phyloP scores from a whole-genome alignment of 2,113 vertebrate species.

The Apodemus speciosus region DNA sequence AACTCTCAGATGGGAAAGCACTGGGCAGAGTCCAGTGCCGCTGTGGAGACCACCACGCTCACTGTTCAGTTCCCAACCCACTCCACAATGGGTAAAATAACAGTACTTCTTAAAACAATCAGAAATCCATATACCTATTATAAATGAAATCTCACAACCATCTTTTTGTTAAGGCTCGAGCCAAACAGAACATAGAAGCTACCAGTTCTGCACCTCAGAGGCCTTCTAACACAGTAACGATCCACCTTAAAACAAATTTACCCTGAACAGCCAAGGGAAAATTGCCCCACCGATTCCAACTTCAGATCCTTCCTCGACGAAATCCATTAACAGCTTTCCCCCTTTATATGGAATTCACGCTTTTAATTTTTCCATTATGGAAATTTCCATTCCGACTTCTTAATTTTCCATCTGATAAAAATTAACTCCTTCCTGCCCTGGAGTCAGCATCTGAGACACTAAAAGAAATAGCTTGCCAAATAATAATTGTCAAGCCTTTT shows the following conservation, averaged over 20 bases:
- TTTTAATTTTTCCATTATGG: neutral
- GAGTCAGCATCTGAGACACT: neutral
- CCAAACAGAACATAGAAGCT: neutral
- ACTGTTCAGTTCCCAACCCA: neutral
- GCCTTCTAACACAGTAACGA: neutral
- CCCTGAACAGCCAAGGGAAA: neutral
- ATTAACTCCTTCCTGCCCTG: conserved; percentile 15
- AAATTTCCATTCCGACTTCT: neutral
- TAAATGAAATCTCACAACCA: neutral
- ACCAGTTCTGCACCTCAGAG: neutral
- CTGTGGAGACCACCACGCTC: neutral
- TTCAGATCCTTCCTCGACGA: neutral
- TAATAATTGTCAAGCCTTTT: neutral
- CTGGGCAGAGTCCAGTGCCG: neutral
- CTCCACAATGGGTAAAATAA: neutral
- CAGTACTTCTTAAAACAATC: neutral
- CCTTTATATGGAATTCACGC: neutral
- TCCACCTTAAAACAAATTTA: neutral
- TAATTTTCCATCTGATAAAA: neutral
- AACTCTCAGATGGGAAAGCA: neutral
- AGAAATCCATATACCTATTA: neutral
- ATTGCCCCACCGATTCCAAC: neutral
- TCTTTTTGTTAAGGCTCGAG: neutral
- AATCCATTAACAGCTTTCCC: neutral
- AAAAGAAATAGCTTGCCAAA: conserved; percentile 41